Evolutionary conservation across 2,113 vertebrate genomes (phyloP).

Genomic region (Ellobius talpinus): DNA sequence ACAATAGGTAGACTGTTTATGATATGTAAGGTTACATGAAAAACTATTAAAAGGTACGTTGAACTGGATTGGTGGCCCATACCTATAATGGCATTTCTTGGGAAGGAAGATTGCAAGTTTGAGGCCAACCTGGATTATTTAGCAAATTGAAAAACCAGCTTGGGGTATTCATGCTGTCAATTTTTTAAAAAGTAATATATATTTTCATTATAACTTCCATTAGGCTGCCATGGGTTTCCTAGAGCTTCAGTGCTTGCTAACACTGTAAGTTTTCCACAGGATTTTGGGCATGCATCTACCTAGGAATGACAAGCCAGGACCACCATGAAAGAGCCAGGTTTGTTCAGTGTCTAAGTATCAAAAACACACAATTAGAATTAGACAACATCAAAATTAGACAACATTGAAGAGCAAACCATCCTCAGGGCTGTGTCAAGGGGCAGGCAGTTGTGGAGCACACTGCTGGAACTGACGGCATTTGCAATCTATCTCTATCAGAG

Average conservation of each 20-base stretch:
- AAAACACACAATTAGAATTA: background rate
- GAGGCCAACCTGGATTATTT: background rate
- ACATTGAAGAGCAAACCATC: background rate
- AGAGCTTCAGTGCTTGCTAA: background rate
- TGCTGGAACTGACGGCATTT: accelerated
- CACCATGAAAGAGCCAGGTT: background rate
- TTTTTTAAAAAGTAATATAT: background rate
- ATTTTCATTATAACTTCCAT: background rate
- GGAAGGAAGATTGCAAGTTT: background rate
- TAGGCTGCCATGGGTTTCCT: background rate
- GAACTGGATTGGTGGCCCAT: background rate
- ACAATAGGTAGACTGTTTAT: background rate
- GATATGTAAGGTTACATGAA: background rate
- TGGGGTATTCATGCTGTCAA: background rate
- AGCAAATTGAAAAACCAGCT: background rate
- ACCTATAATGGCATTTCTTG: background rate
- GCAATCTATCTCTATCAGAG: background rate
- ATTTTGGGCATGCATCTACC: background rate
- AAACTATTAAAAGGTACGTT: background rate
- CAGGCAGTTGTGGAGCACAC: accelerated
- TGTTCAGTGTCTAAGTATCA: background rate
- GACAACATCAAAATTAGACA: background rate
- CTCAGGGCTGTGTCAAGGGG: background rate
- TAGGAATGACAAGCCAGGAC: background rate
- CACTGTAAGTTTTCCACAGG: background rate